Evolutionary conservation across 2,113 vertebrate species (phyloP), one percentile per base, ranked within the genome.

Genomic region (Peromyscus maniculatus): DNA sequence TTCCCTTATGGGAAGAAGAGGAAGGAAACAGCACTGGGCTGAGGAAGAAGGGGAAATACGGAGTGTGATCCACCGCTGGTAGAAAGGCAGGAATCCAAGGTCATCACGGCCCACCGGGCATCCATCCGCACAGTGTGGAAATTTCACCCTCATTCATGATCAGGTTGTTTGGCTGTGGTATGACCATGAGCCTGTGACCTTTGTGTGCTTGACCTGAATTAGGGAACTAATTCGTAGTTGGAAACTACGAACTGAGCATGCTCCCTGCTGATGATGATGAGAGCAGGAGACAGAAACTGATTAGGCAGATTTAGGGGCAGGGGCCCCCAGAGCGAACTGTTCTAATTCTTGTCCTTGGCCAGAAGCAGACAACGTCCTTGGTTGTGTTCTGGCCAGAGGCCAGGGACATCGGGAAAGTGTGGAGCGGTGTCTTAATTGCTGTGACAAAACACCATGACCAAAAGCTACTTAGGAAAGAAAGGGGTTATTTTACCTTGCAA

Each of bases 171-270:
- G 77, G 67, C 74, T 91, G 59, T 13, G 39, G n/a, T 28, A 6
- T 69, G 74, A 46, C 43, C 1, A 2, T 36, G 74, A 55, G 21
- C 21, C 8, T 0, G 0, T 21, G 24, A 39, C 36, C 24, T 90
- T 31, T 12, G 19, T 5, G 16, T 4, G 24, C 24, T 1, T 0
- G 43, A 15, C 7, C 43, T 78, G 71, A 33, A 5, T 9, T 3
- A 0, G 57, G 5, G 5, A 24, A 43, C 43, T 43, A 43, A 43
- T 43, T 43, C 43, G 43, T 16, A 46, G 52, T 69, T 39, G 66
- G 46, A n/a, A 39, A 57, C 28, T 31, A 7, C 4, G 8, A 52
- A 5, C 43, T 24, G 15, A 67, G 21, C 0, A 0, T 10, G 36
- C 12, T 46, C 17, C 28, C 31, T 3, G 0, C 19, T 2, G 33